phyloP scores from a whole-genome alignment of 2,113 vertebrate species.

The Lophotis ruficrista region DNA sequence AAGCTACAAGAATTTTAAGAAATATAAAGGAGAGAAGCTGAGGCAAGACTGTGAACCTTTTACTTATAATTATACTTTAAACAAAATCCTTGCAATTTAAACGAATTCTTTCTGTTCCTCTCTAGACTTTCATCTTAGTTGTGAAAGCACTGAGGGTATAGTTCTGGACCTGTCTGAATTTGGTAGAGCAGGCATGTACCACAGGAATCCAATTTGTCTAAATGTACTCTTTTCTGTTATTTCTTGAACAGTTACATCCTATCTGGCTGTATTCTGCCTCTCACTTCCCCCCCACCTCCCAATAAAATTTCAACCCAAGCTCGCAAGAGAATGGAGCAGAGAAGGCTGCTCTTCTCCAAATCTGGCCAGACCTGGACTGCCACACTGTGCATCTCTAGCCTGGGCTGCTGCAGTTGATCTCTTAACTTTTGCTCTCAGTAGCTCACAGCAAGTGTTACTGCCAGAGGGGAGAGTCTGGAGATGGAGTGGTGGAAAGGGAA shows the following conservation, averaged over 20 bases:
- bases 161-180: background rate
- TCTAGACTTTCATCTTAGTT: background rate
- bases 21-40: background rate
- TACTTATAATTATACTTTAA: background rate
- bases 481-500: background rate
- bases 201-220: background rate
- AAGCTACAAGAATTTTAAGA: background rate
- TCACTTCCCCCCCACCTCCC: background rate
- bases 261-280: background rate
- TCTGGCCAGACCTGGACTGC: background rate
- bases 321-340: background rate
- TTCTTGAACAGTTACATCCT: background rate
- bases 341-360: background rate
- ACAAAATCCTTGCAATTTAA: background rate
- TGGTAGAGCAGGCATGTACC: background rate
- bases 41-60: background rate
- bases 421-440: background rate
- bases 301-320: background rate
- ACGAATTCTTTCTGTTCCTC: background rate
- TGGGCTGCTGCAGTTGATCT: background rate
- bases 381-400: background rate
- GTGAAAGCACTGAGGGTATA: background rate
- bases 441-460: background rate
- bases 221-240: background rate
- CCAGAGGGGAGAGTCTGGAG: background rate